Conservation (phyloP, 2,113 vertebrate genomes). For the Lontra canadensis region DNA sequence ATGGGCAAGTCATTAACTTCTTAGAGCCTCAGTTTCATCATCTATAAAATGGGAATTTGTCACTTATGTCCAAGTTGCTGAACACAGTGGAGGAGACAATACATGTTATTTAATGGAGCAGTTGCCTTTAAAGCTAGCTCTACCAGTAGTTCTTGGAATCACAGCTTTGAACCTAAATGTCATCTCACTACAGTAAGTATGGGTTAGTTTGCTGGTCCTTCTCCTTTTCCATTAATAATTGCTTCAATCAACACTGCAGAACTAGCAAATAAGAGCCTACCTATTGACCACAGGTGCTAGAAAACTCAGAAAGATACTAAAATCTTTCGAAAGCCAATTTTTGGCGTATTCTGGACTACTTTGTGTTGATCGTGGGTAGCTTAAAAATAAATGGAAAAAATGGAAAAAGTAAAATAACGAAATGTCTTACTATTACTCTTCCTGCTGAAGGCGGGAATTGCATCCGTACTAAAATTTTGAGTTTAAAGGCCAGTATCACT, state of each 20-base stretch:
- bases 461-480: not conserved
- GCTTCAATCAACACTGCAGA: not conserved
- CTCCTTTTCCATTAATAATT: not conserved
- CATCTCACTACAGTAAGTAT: not conserved
- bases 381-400: slow-evolving; percentile 47
- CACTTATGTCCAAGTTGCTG: not conserved
- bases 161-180: not conserved
- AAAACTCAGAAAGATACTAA: not conserved
- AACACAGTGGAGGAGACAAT: not conserved
- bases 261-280: not conserved
- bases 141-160: not conserved
- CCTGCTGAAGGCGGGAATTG: not conserved
- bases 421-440: not conserved
- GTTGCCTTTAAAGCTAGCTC: not conserved
- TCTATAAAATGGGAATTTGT: not conserved
- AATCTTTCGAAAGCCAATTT: not conserved
- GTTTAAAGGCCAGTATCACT: not conserved
- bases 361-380: not conserved
- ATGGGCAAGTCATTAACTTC: not conserved
- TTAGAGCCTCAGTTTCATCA: not conserved
- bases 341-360: not conserved
- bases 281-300: not conserved
- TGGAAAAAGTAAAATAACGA: not conserved
- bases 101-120: not conserved
- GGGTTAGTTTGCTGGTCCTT: not conserved